Evolutionary conservation across 2,888 invertebrate species (phyloP).

Genomic region (Dryobota labecula): DNA sequence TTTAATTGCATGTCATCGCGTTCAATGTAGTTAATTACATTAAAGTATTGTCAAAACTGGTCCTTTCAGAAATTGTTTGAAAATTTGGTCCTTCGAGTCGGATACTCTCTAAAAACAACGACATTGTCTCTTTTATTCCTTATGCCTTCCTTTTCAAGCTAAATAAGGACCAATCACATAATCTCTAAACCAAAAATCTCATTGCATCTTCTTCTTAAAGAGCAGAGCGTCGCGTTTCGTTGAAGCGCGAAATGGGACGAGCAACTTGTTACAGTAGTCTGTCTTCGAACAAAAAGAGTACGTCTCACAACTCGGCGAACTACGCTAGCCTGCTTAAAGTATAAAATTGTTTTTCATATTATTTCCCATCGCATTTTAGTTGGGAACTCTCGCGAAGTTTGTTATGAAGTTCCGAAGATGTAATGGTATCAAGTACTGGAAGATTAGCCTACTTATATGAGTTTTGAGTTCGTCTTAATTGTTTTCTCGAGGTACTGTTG

Average conservation of each 20-base stretch:
- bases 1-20: not conserved
- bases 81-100: slow-evolving; percentile 11
- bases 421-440: slow-evolving; percentile 44
- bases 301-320: slow-evolving; percentile 49
- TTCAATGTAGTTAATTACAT: not conserved
- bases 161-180: not conserved
- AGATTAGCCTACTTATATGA: slow-evolving; percentile 36
- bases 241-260: slow-evolving; percentile 78
- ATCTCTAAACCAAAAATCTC: slow-evolving; percentile 10
- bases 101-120: not conserved
- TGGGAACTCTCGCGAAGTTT: slow-evolving; percentile 41
- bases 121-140: not conserved
- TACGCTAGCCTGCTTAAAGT: slow-evolving; percentile 46
- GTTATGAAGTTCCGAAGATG: slow-evolving; percentile 50
- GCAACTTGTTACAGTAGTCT: slow-evolving; percentile 78
- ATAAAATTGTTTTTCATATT: slow-evolving; percentile 65
- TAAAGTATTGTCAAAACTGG: not conserved
- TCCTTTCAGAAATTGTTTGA: not conserved
- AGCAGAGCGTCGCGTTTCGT: slow-evolving; percentile 58
- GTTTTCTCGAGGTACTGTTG: slow-evolving; percentile 19
- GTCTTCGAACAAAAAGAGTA: slow-evolving; percentile 73
- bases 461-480: slow-evolving; percentile 25
- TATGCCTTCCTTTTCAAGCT: not conserved
- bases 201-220: slow-evolving; percentile 31
- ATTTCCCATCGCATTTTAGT: slow-evolving; percentile 55